Evolutionary conservation across 1,140 invertebrate species (phyloP), one percentile per base, ranked within the genome.

Genomic region (Drosophila jambulina): DNA sequence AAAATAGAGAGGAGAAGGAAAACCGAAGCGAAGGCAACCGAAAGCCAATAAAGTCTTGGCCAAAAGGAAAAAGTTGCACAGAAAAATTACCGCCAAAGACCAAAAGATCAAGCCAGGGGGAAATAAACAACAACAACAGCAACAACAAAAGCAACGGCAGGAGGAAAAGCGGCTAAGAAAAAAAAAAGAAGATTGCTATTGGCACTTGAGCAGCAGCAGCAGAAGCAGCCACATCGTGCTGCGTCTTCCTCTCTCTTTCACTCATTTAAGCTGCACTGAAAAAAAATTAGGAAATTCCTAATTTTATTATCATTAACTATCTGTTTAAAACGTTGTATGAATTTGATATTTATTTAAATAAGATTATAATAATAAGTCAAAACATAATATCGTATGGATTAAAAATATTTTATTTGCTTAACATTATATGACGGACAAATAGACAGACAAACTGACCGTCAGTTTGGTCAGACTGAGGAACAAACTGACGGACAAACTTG

Each of bases 41-140:
- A 78, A 76, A 82, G 81, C 76, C 80, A 84, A 83, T 80, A 79
- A 77, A 85, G 78, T 59, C 71, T 82, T 80, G 69, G 72, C 61
- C 61, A 45, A 61, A 62, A 76, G 64, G 62, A 86, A 82, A 86
- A 86, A 75, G 75, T 64, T 75, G 81, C 72, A 72, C 72, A 85
- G 75, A 88, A 88, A 88, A 88, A 88, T 88, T 90, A 88, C 85
- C 85, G 85, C 85, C 85, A 88, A 88, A 88, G 85, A 85, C 81
- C 85, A 90, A 88, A 88, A 88, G 85, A 88, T 88, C 85, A 88
- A 88, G 83, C 81, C 69, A 76, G 67, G 79, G 69, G 77, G 85
- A 88, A 88, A 88, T 88, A 88, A 88, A 88, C 85, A 84, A 88
- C 84, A 75, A 29, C 78, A 80, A 13, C 19, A 43, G 19, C 5